Evolutionary conservation across 2,888 invertebrate species (phyloP).

Genomic region (Aporophyla lueneburgensis): DNA sequence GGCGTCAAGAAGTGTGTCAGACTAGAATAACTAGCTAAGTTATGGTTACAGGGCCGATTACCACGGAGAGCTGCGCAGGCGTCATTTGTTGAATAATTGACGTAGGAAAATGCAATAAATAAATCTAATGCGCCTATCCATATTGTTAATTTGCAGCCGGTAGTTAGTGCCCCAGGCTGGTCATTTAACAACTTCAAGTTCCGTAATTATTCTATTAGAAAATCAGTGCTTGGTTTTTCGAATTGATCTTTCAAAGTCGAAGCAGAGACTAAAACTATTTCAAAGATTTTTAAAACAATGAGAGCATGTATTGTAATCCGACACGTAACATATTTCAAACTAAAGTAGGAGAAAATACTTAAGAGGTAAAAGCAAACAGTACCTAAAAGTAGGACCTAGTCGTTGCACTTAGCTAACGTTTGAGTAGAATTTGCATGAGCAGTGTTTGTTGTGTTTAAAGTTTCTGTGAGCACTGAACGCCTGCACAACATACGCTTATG

Average conservation of each 20-base stretch:
- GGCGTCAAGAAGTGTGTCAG: conserved; percentile 74
- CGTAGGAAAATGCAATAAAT: conserved; percentile 66
- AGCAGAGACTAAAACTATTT: neutral
- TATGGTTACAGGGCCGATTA: conserved; percentile 76
- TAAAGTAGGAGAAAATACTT: conserved; percentile 40
- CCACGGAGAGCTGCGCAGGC: conserved; percentile 74
- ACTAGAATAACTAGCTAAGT: conserved; percentile 70
- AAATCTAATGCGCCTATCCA: conserved; percentile 43
- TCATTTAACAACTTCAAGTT: conserved; percentile 10
- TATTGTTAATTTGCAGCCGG: conserved; percentile 31
- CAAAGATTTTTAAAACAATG: conserved; percentile 20
- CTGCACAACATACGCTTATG: conserved; percentile 74
- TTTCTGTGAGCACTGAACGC: conserved; percentile 65
- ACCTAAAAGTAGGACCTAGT: conserved; percentile 68
- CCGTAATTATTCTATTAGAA: conserved; percentile 23
- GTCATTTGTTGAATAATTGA: conserved; percentile 76
- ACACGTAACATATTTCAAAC: conserved; percentile 33
- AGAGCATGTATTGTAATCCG: conserved; percentile 15
- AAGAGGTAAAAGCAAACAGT: conserved; percentile 60
- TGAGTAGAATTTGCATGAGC: conserved; percentile 77
- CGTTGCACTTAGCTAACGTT: conserved; percentile 74
- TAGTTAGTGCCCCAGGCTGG: conserved; percentile 24
- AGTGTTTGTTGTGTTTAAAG: conserved; percentile 75
- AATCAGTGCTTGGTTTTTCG: neutral
- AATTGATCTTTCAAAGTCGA: neutral